Percentiles rank a stretch among this genome's conserved stretches.
These are phyloP conservation scores for Actenoides lindsayi DNA, from an alignment of 2,113 vertebrate genomes.

Conservation along the genomic window DNA sequence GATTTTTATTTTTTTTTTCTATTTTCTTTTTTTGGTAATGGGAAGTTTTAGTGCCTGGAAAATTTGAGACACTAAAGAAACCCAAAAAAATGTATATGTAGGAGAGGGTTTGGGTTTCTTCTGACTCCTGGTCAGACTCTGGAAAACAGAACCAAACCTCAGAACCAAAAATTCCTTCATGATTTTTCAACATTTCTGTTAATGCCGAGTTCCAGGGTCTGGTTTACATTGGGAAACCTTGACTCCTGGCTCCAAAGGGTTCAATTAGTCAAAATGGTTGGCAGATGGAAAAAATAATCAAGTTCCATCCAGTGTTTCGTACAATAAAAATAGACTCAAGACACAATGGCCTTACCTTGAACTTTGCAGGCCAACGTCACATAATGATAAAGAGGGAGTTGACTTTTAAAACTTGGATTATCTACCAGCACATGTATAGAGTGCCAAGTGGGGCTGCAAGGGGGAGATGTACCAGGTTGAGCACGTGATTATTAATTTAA, in stretches of 20 bases:
- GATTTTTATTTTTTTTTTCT: background rate
- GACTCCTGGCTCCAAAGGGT: conserved; percentile 65
- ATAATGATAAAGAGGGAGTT: conserved; percentile 52
- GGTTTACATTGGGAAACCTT: conserved; percentile 65
- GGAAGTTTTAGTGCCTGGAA: conserved; percentile 41
- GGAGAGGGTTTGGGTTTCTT: conserved; percentile 31
- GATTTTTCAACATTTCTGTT: conserved; percentile 57
- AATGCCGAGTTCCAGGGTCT: conserved; percentile 4
- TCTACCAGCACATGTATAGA: background rate
- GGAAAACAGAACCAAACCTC: conserved; percentile 67
- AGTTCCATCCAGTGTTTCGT: conserved; percentile 56
- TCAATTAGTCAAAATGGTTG: conserved; percentile 72
- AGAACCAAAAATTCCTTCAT: conserved; percentile 62
- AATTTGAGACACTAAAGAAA: conserved; percentile 29
- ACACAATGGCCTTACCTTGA: conserved; percentile 67
- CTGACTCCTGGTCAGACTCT: conserved; percentile 32
- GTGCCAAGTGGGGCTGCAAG: background rate
- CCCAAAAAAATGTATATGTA: conserved; percentile 26
- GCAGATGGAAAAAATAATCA: conserved; percentile 70
- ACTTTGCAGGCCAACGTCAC: conserved; percentile 53
- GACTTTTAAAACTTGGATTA: conserved; percentile 27
- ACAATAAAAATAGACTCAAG: conserved; percentile 65
- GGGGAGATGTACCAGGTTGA: background rate
- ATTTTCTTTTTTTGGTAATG: background rate
- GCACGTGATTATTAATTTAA: fast-evolving